Conservation (phyloP, 2,888 invertebrate species). For the Cenopis cana region DNA sequence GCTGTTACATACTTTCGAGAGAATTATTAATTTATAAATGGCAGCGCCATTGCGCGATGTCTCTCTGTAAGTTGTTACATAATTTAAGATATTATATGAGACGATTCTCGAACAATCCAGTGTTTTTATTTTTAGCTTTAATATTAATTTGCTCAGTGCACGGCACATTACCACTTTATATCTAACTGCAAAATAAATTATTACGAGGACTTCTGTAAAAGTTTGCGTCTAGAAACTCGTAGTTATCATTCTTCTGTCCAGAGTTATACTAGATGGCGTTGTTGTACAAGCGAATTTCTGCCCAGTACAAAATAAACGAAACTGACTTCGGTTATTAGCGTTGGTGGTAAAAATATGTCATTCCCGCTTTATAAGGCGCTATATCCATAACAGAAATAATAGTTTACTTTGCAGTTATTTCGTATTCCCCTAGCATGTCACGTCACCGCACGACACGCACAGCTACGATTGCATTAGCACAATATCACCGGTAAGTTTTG, state of each 20-base stretch:
- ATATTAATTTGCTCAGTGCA: conserved; percentile 41
- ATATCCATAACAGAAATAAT: neutral
- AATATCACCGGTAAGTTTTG: conserved; percentile 64
- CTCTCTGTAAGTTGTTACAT: conserved; percentile 75
- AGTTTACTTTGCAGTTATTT: conserved; percentile 30
- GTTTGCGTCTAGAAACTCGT: neutral
- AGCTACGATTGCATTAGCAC: conserved; percentile 48
- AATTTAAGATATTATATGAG: conserved; percentile 75
- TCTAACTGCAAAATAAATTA: conserved; percentile 30
- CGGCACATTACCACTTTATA: conserved; percentile 19
- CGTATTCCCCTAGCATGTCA: conserved; percentile 26
- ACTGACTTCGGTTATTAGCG: neutral
- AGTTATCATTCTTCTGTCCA: neutral
- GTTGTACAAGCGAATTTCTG: neutral
- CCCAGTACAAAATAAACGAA: neutral
- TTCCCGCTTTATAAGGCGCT: no score
- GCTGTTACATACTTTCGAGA: conserved; percentile 41
- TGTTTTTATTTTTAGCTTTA: conserved; percentile 56
- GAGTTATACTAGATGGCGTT: neutral
- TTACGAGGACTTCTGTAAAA: neutral
- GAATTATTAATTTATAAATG: conserved; percentile 46
- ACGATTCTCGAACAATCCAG: conserved; percentile 69
- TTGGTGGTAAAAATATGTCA: neutral
- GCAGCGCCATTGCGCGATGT: conserved; percentile 66
- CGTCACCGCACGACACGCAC: conserved; percentile 49